Conservation (phyloP, 1,140 invertebrate species). For the Drosophila kepulauana region DNA sequence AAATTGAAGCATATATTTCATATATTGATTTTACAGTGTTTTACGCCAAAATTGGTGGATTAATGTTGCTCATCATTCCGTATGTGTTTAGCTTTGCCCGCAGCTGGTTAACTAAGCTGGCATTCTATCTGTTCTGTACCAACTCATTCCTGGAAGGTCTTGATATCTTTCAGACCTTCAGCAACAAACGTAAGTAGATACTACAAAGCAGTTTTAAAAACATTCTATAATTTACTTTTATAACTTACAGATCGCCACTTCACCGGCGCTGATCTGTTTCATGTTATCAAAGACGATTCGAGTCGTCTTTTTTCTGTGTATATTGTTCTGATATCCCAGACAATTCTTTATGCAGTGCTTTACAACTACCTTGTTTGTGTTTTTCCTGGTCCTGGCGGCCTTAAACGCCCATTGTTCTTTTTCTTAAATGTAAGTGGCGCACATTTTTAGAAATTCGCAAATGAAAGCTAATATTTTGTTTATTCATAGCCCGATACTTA, state of each 20-base stretch:
- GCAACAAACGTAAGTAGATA: conserved; percentile 68
- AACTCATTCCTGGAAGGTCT: conserved; percentile 72
- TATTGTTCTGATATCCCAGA: conserved; percentile 59
- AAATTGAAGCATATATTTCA: neutral
- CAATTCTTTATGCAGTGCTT: conserved; percentile 64
- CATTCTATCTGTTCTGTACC: conserved; percentile 61
- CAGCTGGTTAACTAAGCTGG: conserved; percentile 51
- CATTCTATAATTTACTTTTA: neutral
- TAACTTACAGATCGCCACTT: conserved; percentile 60
- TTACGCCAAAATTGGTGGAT: conserved; percentile 80
- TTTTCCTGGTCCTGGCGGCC: conserved; percentile 76
- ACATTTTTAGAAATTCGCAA: neutral
- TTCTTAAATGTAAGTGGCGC: conserved; percentile 63
- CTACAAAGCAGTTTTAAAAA: neutral
- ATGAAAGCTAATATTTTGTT: neutral
- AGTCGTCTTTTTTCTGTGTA: conserved; percentile 66
- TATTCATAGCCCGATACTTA: conserved; percentile 60
- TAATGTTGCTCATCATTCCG: conserved; percentile 70
- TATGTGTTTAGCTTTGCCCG: conserved; percentile 68
- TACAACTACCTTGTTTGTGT: conserved; percentile 76
- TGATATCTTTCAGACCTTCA: conserved; percentile 73
- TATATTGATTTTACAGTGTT: conserved; percentile 61
- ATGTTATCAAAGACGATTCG: conserved; percentile 65
- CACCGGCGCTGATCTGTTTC: conserved; percentile 44
- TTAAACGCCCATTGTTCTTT: conserved; percentile 70